Percentiles rank a stretch among this genome's conserved stretches.
Evolutionary conservation across 2,888 invertebrate genomes (phyloP).

Genomic region (Nesidiocoris tenuis): DNA sequence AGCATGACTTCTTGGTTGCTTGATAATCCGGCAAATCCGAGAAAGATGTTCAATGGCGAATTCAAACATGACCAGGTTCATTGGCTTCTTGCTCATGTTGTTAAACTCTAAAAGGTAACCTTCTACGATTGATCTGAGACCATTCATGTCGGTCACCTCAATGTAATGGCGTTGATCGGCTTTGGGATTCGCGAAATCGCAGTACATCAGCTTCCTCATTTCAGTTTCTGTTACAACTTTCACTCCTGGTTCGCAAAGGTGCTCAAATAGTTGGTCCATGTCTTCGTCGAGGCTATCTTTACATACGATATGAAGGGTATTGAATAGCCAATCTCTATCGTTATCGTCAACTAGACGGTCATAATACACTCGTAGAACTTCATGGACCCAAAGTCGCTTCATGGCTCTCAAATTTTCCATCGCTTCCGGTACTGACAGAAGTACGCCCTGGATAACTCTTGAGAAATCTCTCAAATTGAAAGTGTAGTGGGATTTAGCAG

Average conservation of each 20-base stretch:
- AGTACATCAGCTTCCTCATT: conserved; percentile 82
- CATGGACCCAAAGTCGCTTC: conserved; percentile 92
- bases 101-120: conserved; percentile 87
- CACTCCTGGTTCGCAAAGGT: conserved; percentile 57
- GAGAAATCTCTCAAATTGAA: conserved; percentile 94
- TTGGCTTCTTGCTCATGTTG: conserved; percentile 93
- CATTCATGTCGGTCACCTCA: conserved; percentile 81
- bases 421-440: conserved; percentile 89
- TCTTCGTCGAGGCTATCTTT: conserved; percentile 63
- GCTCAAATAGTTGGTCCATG: conserved; percentile 68
- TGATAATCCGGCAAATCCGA: conserved; percentile 82
- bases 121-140: conserved; percentile 78
- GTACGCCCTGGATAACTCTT: conserved; percentile 85
- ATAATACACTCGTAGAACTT: conserved; percentile 86
- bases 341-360: conserved; percentile 85
- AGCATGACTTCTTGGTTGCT: conserved; percentile 88
- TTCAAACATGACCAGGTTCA: conserved; percentile 88
- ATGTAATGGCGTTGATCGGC: conserved; percentile 83
- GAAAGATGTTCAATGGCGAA: conserved; percentile 94
- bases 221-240: conserved; percentile 73
- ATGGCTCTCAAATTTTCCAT: conserved; percentile 80
- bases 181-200: conserved; percentile 94
- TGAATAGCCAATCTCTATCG: conserved; percentile 79
- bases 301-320: conserved; percentile 66
- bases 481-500: conserved; percentile 89